Evolutionary conservation across 1,140 invertebrate genomes (phyloP).

Genomic region (Helicoverpa zea): DNA sequence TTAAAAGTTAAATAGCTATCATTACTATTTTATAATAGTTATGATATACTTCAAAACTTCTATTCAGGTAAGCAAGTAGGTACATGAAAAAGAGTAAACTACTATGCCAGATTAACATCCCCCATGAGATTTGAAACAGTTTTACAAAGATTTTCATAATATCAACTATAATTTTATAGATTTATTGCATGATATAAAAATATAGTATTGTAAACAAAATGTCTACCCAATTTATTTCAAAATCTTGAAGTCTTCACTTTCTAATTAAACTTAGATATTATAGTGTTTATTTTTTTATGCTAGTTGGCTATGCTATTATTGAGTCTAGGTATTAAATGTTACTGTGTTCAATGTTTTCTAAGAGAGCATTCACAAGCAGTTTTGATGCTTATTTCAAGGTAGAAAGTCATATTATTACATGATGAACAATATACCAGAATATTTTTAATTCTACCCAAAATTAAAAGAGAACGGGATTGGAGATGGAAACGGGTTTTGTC

Average conservation of each 20-base stretch:
- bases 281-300: slow-evolving; percentile 39
- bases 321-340: slow-evolving; percentile 10
- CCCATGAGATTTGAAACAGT: not conserved
- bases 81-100: not conserved
- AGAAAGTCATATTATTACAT: too few relatives aligned
- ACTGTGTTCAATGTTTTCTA: slow-evolving; percentile 15
- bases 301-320: slow-evolving; percentile 38
- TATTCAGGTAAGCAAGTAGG: not conserved
- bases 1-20: too few relatives aligned
- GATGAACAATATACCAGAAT: too few relatives aligned
- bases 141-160: slow-evolving; percentile 26
- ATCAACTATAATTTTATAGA: slow-evolving; percentile 1
- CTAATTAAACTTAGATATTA: slow-evolving; percentile 7
- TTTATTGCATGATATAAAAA: slow-evolving; percentile 4
- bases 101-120: not conserved
- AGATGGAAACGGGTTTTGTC: too few relatives aligned
- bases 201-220: slow-evolving; percentile 19
- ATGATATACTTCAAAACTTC: too few relatives aligned
- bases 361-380: slow-evolving; percentile 13
- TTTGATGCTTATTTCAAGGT: not conserved
- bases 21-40: too few relatives aligned
- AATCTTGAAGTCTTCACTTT: slow-evolving; percentile 23
- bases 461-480: too few relatives aligned
- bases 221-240: not conserved
- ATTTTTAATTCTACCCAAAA: too few relatives aligned